These are phyloP conservation scores for Atrina japonica DNA, from an alignment of 2,888 invertebrate genomes.

Conservation along the genomic window DNA sequence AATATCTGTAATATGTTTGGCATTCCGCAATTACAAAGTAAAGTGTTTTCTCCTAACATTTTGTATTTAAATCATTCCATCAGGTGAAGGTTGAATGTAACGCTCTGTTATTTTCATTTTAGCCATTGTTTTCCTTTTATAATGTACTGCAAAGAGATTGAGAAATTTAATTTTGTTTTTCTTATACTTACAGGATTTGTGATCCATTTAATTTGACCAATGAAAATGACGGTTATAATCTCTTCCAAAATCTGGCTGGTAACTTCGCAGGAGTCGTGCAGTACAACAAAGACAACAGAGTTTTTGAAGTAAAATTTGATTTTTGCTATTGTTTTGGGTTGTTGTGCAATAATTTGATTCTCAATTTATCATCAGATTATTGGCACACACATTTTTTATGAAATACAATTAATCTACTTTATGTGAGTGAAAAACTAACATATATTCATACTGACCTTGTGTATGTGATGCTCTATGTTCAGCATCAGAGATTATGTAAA, in stretches of 20 bases:
- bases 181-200: conserved; percentile 68
- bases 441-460: too few relatives aligned
- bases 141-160: neutral
- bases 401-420: neutral
- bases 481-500: too few relatives aligned
- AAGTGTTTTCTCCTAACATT: too few relatives aligned
- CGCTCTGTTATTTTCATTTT: neutral
- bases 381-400: too few relatives aligned
- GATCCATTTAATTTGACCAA: conserved; percentile 71
- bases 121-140: neutral
- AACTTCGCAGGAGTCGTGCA: conserved; percentile 96
- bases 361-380: too few relatives aligned
- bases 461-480: too few relatives aligned
- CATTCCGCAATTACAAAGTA: too few relatives aligned
- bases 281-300: conserved; percentile 95
- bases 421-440: neutral
- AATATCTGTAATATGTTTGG: too few relatives aligned
- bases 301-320: conserved; percentile 81
- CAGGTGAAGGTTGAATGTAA: too few relatives aligned
- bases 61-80: neutral
- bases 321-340: too few relatives aligned
- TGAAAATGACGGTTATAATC: conserved; percentile 85
- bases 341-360: too few relatives aligned
- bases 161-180: conserved; percentile 4
- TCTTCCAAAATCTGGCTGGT: conserved; percentile 90